These are phyloP conservation scores for Amblyjoppa proteus DNA, from an alignment of 2,888 invertebrate species.

Conservation along the genomic window DNA sequence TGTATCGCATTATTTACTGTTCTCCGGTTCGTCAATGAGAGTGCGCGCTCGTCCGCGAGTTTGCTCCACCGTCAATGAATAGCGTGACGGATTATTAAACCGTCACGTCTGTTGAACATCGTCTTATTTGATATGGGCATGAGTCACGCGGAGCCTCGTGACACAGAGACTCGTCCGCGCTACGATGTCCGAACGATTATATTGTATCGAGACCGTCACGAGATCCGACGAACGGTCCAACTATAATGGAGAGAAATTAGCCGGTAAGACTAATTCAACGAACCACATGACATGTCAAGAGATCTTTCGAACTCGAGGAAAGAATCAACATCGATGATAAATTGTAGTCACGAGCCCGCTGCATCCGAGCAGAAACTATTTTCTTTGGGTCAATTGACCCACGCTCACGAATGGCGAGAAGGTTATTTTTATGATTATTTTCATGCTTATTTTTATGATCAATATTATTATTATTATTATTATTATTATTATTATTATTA, in stretches of 20 bases:
- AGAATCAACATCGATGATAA: neutral
- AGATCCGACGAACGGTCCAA: neutral
- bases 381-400: neutral
- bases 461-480: too few relatives aligned
- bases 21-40: constrained; percentile 30
- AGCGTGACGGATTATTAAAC: constrained; percentile 43
- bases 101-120: constrained; percentile 29
- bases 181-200: neutral
- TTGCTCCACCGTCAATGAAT: constrained; percentile 46
- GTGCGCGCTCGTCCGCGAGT: constrained; percentile 12
- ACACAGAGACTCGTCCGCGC: neutral
- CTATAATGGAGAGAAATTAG: constrained; percentile 1
- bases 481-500: too few relatives aligned
- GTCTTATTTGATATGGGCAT: constrained; percentile 29
- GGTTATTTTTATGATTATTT: too few relatives aligned
- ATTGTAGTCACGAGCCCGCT: neutral
- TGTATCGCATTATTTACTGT: too few relatives aligned
- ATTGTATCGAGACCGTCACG: constrained; percentile 41
- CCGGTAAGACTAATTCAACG: neutral
- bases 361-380: neutral
- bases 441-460: too few relatives aligned
- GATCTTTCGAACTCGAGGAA: constrained; percentile 4
- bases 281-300: constrained; percentile 8
- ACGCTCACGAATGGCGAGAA: too few relatives aligned
- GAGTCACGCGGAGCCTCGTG: constrained; percentile 36